Base-by-base conservation (phyloP, 2,113 vertebrate species). In the Anser cygnoides region DNA sequence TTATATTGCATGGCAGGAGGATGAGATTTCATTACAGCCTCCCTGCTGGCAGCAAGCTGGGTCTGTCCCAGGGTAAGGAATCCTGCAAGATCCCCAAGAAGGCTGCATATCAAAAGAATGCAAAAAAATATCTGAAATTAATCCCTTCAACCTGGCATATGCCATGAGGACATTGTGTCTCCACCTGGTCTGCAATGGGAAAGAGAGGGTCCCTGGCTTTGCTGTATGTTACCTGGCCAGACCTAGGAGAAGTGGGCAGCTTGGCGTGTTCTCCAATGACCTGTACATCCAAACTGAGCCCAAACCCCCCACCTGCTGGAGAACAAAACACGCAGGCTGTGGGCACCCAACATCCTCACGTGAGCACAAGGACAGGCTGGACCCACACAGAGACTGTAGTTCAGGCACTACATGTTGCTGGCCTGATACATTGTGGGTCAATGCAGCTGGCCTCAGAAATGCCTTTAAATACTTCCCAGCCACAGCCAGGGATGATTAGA, bases 161-260 rank as follows among this genome's bases (percentile, higher is more conserved):
- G 1, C 4, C 25, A 33, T 10, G 18, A 72, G 31, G n/a, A 73
- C 1, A 0, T 6, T 0, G 0, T 55, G 25, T 55, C 13, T 73
- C 54, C 3, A 13, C 39, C 23, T n/a, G 28, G 5, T 37, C 62
- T 87, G 63, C 46, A 67, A 89, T 68, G 9, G 41, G 57, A 83
- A 90, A 63, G 58, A 26, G 52, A 86, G 37, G 11, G 35, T 63
- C 23, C 28, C 10, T 62, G 33, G 46, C 13, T n/a, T 16, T 33
- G 33, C 41, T 61, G 21, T 37, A 14, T 1, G 0, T 57, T 19
- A 61, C 11, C 44, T 22, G 15, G 21, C 15, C 43, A 65, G 57
- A 58, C 57, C 54, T 41, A 16, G 57, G 22, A 82, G 33, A 67
- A 8, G 5, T 50, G 19, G 70, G 46, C 49, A 58, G 46, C 14